These are phyloP conservation scores for Ormyrus rosae DNA, from an alignment of 2,888 invertebrate species.

Conservation along the genomic window DNA sequence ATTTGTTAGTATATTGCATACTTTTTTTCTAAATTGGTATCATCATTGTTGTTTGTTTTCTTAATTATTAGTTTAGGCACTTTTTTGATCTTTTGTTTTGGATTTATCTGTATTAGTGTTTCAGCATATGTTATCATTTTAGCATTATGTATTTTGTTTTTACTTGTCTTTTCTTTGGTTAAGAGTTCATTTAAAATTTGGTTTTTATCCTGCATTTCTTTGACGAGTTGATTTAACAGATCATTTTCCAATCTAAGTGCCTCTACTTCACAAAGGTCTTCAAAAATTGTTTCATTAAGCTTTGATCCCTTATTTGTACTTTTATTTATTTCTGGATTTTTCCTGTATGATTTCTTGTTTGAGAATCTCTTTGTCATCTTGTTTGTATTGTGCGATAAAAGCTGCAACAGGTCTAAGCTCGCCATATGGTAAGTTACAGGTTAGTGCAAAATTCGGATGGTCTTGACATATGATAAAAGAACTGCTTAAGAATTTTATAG, in stretches of 20 bases:
- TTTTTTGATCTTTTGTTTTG: slow-evolving; percentile 3
- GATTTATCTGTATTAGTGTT: not conserved
- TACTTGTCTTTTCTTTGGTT: not conserved
- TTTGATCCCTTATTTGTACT: not conserved
- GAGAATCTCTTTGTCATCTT: not conserved
- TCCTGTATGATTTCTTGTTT: too few relatives aligned
- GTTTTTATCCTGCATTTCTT: too few relatives aligned
- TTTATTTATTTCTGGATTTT: not conserved
- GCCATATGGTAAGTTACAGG: not conserved
- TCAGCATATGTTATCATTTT: not conserved
- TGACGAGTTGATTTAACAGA: too few relatives aligned
- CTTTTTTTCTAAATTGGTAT: slow-evolving; percentile 1
- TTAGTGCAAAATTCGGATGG: too few relatives aligned
- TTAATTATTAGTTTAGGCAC: slow-evolving; percentile 5
- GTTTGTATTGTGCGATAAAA: slow-evolving; percentile 4
- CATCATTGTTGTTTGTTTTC: slow-evolving; percentile 1
- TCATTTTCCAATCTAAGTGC: too few relatives aligned
- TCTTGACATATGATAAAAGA: slow-evolving; percentile 12
- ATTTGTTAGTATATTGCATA: too few relatives aligned
- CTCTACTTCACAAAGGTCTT: too few relatives aligned
- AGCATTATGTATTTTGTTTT: not conserved
- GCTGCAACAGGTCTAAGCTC: slow-evolving; percentile 4
- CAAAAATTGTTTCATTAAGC: not conserved
- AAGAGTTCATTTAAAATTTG: not conserved
- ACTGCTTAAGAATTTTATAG: not conserved